A percentile compares a stretch with the other conserved stretches of the same genome.
phyloP scores from a whole-genome alignment of 2,888 invertebrate genomes.

The Sialis fuliginosa region DNA sequence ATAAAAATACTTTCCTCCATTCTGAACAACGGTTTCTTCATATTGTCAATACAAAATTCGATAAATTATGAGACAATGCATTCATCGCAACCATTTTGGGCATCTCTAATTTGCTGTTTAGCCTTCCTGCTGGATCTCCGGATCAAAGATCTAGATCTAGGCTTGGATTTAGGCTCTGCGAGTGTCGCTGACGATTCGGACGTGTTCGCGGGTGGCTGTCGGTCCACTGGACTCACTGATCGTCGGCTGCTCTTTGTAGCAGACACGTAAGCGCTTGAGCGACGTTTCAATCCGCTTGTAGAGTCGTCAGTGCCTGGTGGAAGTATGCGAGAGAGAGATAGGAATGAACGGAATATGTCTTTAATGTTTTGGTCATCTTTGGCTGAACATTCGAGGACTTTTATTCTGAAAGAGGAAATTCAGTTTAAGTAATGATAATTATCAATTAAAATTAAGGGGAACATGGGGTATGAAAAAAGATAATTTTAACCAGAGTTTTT shows the following conservation, averaged over 20 bases:
- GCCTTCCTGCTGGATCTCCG: slow-evolving; percentile 62
- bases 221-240: slow-evolving; percentile 23
- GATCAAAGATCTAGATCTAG: slow-evolving; percentile 42
- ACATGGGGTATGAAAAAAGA: too few relatives aligned
- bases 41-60: too few relatives aligned
- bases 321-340: slow-evolving; percentile 56
- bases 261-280: slow-evolving; percentile 56
- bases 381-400: slow-evolving; percentile 61
- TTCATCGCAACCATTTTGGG: slow-evolving; percentile 42
- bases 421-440: too few relatives aligned
- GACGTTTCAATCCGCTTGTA: slow-evolving; percentile 41
- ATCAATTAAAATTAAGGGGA: too few relatives aligned
- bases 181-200: slow-evolving; percentile 15
- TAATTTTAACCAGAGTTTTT: too few relatives aligned
- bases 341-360: slow-evolving; percentile 63
- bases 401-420: slow-evolving; percentile 33
- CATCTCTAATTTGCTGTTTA: slow-evolving; percentile 58
- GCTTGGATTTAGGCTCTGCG: slow-evolving; percentile 17
- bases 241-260: slow-evolving; percentile 27
- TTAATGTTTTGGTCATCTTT: slow-evolving; percentile 62
- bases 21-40: too few relatives aligned
- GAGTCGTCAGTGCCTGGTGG: slow-evolving; percentile 38
- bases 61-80: slow-evolving; percentile 48
- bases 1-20: too few relatives aligned
- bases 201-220: slow-evolving; percentile 15